These are phyloP conservation scores for Ischnura elegans DNA, from an alignment of 2,888 invertebrate genomes.

Conservation along the genomic window DNA sequence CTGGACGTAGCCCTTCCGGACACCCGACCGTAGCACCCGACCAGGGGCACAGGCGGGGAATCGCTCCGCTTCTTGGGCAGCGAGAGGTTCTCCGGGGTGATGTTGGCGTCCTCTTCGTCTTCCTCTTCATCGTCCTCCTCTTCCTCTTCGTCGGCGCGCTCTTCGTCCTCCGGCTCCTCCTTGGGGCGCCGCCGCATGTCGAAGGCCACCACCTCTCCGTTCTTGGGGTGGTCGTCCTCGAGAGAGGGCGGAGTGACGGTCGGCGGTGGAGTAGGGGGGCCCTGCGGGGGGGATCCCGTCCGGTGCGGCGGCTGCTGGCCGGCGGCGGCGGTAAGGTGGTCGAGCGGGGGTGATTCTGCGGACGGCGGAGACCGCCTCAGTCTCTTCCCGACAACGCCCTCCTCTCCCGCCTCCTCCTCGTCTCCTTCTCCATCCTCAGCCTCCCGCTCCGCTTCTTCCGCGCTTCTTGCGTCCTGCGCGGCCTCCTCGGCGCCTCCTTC, in stretches of 20 bases:
- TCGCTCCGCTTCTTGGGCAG: slow-evolving; percentile 82
- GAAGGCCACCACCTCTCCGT: slow-evolving; percentile 42
- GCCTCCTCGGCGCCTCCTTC: slow-evolving; percentile 69
- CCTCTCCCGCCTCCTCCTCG: slow-evolving; percentile 51
- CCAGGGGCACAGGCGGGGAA: slow-evolving; percentile 41
- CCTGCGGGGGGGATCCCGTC: slow-evolving; percentile 22
- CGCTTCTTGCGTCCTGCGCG: slow-evolving; percentile 65
- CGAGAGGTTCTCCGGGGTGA: slow-evolving; percentile 89
- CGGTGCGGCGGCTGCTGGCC: slow-evolving; percentile 76
- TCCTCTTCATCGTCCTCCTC: slow-evolving; percentile 58
- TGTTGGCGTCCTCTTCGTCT: slow-evolving; percentile 55
- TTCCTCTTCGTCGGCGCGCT: slow-evolving; percentile 25
- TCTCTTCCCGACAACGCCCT: slow-evolving; percentile 30
- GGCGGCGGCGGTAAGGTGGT: slow-evolving; percentile 76
- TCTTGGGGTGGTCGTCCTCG: slow-evolving; percentile 56
- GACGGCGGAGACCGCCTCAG: slow-evolving; percentile 71
- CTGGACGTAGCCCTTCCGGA: slow-evolving; percentile 29
- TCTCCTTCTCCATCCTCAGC: slow-evolving; percentile 69
- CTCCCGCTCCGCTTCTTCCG: slow-evolving; percentile 50
- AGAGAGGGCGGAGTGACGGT: slow-evolving; percentile 70
- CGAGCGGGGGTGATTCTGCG: slow-evolving; percentile 74
- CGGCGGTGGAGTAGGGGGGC: slow-evolving; percentile 70
- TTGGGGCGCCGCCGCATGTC: slow-evolving; percentile 59
- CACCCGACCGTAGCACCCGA: background rate
- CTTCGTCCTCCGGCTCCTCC: slow-evolving; percentile 49